These are phyloP conservation scores for Microcebus murinus DNA, from an alignment of 2,113 vertebrate genomes.

Conservation along the genomic window DNA sequence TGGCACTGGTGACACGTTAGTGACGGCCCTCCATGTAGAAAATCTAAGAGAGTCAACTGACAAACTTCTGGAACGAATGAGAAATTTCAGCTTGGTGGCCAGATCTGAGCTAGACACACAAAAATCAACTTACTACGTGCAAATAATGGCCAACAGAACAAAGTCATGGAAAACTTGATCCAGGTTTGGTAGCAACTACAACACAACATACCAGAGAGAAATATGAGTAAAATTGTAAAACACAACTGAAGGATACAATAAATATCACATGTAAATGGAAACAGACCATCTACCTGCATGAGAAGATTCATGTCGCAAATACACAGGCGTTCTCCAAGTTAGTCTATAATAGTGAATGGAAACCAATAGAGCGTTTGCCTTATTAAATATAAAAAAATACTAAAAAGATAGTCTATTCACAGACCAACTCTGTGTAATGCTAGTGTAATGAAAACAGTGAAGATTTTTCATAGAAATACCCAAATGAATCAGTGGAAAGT, in stretches of 20 bases:
- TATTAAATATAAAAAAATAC: neutral
- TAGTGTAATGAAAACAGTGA: neutral
- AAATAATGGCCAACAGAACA: neutral
- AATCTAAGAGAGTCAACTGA: neutral
- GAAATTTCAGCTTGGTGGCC: neutral
- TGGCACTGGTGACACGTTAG: neutral
- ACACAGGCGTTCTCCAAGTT: neutral
- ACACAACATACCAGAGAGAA: neutral
- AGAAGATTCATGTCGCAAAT: neutral
- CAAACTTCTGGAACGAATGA: neutral
- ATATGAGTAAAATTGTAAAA: neutral
- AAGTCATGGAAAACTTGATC: neutral
- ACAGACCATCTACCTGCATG: no score
- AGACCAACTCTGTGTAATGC: no score
- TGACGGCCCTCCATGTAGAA: neutral
- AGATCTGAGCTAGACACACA: neutral
- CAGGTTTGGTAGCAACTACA: neutral
- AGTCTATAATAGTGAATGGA: neutral
- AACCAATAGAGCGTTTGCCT: neutral
- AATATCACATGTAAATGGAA: neutral
- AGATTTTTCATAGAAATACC: neutral
- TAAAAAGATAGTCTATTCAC: neutral
- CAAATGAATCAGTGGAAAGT: neutral
- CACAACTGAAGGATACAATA: no score
- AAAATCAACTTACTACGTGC: neutral